phyloP scores from a whole-genome alignment of 2,797 vertebrate species.

The Halcyon smyrnensis region DNA sequence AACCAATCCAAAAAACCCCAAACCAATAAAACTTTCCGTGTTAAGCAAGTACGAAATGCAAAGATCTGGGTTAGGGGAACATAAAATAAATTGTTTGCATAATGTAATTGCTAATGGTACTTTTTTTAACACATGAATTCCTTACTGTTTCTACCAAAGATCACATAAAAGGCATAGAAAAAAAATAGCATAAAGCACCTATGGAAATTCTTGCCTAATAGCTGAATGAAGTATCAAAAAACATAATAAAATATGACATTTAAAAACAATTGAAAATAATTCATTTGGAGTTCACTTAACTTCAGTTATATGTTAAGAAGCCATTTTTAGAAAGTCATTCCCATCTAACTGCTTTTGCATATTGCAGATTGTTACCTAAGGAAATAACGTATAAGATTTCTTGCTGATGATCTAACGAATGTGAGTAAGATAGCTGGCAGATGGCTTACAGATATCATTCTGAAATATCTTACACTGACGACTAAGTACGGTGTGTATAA shows the following conservation, averaged over 20 bases:
- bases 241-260: background rate
- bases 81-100: constrained; percentile 42
- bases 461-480: constrained; percentile 78
- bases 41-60: background rate
- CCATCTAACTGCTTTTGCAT: constrained; percentile 14
- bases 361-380: constrained; percentile 49
- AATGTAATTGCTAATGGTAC: constrained; percentile 42
- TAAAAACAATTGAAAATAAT: constrained; percentile 36
- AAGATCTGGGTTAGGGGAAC: background rate
- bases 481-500: constrained; percentile 75
- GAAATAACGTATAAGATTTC: background rate
- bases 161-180: constrained; percentile 7
- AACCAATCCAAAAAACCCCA: background rate
- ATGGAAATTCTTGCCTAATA: constrained; percentile 17
- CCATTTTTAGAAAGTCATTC: constrained; percentile 36
- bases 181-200: background rate
- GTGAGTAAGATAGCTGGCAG: constrained; percentile 76
- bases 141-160: constrained; percentile 40
- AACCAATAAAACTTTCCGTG: background rate
- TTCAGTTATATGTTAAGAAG: constrained; percentile 13
- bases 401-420: constrained; percentile 69
- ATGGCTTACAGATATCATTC: constrained; percentile 77
- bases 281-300: background rate
- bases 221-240: background rate
- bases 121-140: constrained; percentile 5